A percentile compares a stretch with the other conserved stretches of the same genome.
These are phyloP conservation scores for Euzophera pinguis DNA, from an alignment of 2,888 invertebrate species.

Conservation along the genomic window DNA sequence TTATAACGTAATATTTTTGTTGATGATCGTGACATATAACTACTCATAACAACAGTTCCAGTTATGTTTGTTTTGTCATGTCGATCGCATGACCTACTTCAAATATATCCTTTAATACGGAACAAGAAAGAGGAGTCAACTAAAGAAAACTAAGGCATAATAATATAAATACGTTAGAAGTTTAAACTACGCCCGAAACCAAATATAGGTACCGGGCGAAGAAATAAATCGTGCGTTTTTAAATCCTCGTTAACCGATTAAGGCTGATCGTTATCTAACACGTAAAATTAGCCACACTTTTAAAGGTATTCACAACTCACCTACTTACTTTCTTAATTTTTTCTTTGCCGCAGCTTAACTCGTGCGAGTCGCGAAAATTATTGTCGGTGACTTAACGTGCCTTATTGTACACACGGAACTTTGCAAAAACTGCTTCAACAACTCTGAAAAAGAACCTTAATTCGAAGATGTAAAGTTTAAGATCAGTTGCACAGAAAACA, in stretches of 20 bases:
- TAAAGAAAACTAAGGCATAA: too few species aligned
- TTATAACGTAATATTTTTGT: too few species aligned
- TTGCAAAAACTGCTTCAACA: conserved; percentile 6
- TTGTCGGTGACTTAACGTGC: conserved; percentile 20
- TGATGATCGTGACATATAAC: too few species aligned
- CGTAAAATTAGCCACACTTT: conserved; percentile 30
- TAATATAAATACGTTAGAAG: too few species aligned
- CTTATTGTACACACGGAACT: conserved; percentile 18
- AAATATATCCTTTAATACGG: too few species aligned
- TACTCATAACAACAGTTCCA: too few species aligned
- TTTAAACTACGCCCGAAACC: too few species aligned
- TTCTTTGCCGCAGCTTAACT: conserved; percentile 15
- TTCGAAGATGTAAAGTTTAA: conserved; percentile 7
- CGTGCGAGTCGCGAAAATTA: conserved; percentile 24
- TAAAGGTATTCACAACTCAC: conserved; percentile 18
- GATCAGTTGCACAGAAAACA: conserved; percentile 7
- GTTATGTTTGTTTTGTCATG: too few species aligned
- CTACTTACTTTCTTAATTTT: conserved; percentile 13
- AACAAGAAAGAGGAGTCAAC: too few species aligned
- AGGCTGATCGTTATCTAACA: conserved; percentile 17
- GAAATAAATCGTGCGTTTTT: not conserved
- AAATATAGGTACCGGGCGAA: not conserved
- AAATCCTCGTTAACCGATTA: conserved; percentile 6
- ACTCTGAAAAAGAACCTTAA: conserved; percentile 12
- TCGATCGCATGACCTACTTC: too few species aligned